Evolutionary conservation across 2,888 invertebrate genomes (phyloP), one percentile per base, ranked within the genome.

Genomic region (Lepidochrysops patricia): DNA sequence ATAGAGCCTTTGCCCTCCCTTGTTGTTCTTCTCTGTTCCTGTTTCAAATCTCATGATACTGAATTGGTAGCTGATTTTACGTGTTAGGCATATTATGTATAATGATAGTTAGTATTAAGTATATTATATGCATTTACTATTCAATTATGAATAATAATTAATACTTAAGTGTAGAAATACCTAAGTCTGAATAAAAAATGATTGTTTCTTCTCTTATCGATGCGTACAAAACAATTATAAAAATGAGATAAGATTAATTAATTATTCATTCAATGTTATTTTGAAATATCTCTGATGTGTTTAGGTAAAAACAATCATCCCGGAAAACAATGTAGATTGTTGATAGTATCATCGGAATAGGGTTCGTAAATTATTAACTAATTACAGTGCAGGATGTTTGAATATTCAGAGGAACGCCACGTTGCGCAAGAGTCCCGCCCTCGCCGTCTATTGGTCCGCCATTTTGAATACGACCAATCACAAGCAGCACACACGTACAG

Each of bases 341-440:
- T 54, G 52, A 52, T 52, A 52, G 27, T 27, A 32, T 54, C 54
- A 54, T 54, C 32, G 29, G 19, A 54, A 32, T 19, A 32, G 54
- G 54, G 54, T 32, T 32, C 19, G 29, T 54, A 54, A 52, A 52
- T 52, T 27, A 27, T 52, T 27, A 52, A 52, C 52, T 52, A 54
- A 54, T 54, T 32, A 27, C 27, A 15, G 52, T 52, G 52, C 27
- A 52, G 52, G 52, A 52, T 15, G 52, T 52, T 57, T 81, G 80
- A 80, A 84, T 83, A 85, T 85, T 84, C 82, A 84, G 79, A 70
- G 72, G 68, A 68, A 68, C 68, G 73, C 75, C 76, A 78, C 74
- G 75, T 69, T 87, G 88, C 88, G 88, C 85, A 71, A 68, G 85
- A 80, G 86, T 72, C 73, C 80, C 88, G 87, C 87, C 87, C 84